Percentiles rank a stretch among this genome's conserved stretches.
phyloP scores from a whole-genome alignment of 2,113 vertebrate species.

The Ia io region DNA sequence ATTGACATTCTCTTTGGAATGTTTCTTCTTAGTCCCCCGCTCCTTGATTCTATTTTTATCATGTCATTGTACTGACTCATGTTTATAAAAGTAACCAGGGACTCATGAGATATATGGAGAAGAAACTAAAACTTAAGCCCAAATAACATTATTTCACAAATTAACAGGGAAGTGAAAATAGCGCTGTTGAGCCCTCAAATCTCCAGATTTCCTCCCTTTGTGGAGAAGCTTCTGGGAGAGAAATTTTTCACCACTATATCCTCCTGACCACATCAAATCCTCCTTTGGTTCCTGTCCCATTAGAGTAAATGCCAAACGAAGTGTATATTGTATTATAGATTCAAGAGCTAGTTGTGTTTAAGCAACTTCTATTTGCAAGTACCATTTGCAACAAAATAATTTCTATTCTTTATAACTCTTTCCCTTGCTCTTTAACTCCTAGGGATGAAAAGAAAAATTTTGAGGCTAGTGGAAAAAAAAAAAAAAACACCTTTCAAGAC shows the following conservation, averaged over 20 bases:
- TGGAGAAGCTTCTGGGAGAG: conserved; percentile 12
- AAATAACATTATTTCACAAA: conserved; percentile 57
- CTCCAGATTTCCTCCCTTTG: conserved; percentile 40
- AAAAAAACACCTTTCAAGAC: background rate
- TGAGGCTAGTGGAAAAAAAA: background rate
- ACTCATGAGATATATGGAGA: background rate
- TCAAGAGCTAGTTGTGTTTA: background rate
- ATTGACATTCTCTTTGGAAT: conserved; percentile 10
- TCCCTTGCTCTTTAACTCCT: background rate
- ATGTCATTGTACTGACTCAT: background rate
- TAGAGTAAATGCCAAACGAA: conserved; percentile 20
- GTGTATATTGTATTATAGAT: background rate
- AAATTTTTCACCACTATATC: conserved; percentile 30
- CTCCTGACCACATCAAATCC: background rate
- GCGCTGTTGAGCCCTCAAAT: background rate
- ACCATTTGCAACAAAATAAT: background rate
- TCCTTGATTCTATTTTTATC: conserved; percentile 53
- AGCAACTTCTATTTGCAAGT: background rate
- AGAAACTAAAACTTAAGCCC: conserved; percentile 58
- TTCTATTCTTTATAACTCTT: conserved; percentile 22
- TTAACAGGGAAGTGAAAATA: conserved; percentile 67
- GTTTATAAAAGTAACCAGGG: conserved; percentile 11
- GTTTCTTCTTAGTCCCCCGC: background rate
- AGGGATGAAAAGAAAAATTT: background rate
- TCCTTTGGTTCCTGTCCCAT: background rate